Conservation (phyloP, 2,888 invertebrate genomes). For the Megaustenia siamemsis region DNA sequence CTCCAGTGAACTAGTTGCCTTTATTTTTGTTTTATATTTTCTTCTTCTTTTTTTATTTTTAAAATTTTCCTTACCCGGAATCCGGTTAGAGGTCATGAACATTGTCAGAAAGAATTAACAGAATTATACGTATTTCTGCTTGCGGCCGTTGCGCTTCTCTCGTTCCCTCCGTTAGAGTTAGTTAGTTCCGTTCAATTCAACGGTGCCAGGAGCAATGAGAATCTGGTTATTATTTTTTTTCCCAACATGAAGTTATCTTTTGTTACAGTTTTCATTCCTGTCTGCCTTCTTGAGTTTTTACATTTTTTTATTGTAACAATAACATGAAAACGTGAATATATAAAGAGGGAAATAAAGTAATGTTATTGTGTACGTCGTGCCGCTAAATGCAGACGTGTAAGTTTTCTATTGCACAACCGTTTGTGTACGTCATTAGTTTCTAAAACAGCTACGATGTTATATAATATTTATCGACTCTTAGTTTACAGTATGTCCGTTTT, state of each 20-base stretch:
- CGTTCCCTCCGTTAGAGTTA: neutral
- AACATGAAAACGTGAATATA: too few relatives aligned
- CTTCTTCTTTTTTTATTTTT: neutral
- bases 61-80: neutral
- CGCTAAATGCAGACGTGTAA: too few relatives aligned
- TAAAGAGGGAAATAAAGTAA: too few relatives aligned
- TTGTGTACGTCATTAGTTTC: too few relatives aligned
- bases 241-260: neutral
- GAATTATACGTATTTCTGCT: constrained; percentile 15
- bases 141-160: too few relatives aligned
- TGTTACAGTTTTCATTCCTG: neutral
- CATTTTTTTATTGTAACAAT: too few relatives aligned
- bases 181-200: neutral
- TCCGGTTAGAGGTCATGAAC: neutral
- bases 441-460: too few relatives aligned
- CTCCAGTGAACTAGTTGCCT: neutral
- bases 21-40: neutral
- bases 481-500: too few relatives aligned
- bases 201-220: neutral
- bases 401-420: too few relatives aligned
- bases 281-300: neutral
- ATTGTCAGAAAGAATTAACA: neutral
- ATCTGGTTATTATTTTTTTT: neutral
- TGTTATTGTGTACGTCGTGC: too few relatives aligned
- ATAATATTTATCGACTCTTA: too few relatives aligned